Evolutionary conservation across 2,113 vertebrate genomes (phyloP), one percentile per base, ranked within the genome.

Genomic region (Hippocampus barbouri): DNA sequence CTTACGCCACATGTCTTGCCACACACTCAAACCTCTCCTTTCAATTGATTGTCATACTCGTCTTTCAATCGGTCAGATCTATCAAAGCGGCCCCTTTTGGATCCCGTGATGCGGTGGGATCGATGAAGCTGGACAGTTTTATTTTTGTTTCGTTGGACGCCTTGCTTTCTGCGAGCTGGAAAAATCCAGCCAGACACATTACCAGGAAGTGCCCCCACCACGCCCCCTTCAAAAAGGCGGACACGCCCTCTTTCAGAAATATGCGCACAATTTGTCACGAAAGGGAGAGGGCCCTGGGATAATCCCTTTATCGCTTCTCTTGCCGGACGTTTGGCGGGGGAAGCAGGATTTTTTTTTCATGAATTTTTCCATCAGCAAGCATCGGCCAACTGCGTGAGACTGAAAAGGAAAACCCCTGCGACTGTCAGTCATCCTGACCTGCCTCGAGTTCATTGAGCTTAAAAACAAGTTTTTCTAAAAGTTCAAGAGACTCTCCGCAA

Each of bases 121-220:
- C 78, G 75, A 89, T 87, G 75, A 75, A 60, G 79, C 78, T 69
- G 80, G 80, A 80, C 86, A 82, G 71, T 18, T 8, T 81, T 83
- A 80, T 87, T 87, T 86, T 73, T 38, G 74, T 82, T 83, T 83
- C 77, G 80, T 86, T 89, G 88, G 86, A 87, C 75, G 81, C 82
- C 81, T 65, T 34, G 12, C 14, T 47, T 47, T 20, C 53, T 51
- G 70, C 73, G 25, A 62, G 81, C 82, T 74, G 9, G 6, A 66
- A 43, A 66, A 43, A 43, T 23, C 5, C 2, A 11, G 21, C 21
- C 40, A 77, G 80, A 88, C 79, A 76, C 80, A 83, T 78, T 74
- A 68, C 38, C 60, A 66, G 66, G 66, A 85, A 38, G 34, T 38
- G 34, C 5, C 34, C 34, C 5, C 34, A 6, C 34, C 34, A 38